Evolutionary conservation across 2,888 invertebrate species (phyloP), one percentile per base, ranked within the genome.

Genomic region (Xestobium rufovillosum): DNA sequence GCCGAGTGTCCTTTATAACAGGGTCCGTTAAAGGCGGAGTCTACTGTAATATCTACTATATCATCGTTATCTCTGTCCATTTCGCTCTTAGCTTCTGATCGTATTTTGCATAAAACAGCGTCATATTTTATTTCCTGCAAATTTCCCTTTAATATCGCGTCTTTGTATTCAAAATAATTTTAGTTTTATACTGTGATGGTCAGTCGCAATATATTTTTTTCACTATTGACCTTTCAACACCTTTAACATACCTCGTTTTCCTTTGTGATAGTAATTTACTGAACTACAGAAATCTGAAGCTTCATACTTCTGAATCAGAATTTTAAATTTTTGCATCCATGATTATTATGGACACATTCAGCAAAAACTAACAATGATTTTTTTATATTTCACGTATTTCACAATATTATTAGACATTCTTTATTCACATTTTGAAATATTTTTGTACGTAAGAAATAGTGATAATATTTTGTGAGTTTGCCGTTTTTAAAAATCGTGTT

Each of bases 51-150:
- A 15, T 35, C 39, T 12, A 13, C 4, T 8, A 31, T 14, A 15
- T 31, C 10, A 14, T 31, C 31, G 8, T 10, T 31, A 8, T 31
- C 31, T 10, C 31, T 31, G 31, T 31, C 31, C 9, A 8, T 19
- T n/a, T 19, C 6, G 23, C 23, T 12, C 2, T 14, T 2, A 3
- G 31, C 31, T 31, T 36, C 31, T 2, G 31, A 36, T 23, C 31
- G 15, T 2, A 39, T 35, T 29, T 30, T 34, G 13, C 34, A 28
- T 2, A 34, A 2, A 14, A 15, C 14, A 12, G 16, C 12, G 26
- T 39, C 39, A n/a, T 30, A 36, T 10, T 31, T 36, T 2, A 36
- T 36, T 1, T 2, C 3, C 15, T 36, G 36, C 14, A 31, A 26
- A 31, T 31, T 31, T 26, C 8, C 14, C 11, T 26, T 27, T 11